Base-by-base conservation (phyloP, 64 coral and sea anemone genomes). In the Montipora efflorescens region DNA sequence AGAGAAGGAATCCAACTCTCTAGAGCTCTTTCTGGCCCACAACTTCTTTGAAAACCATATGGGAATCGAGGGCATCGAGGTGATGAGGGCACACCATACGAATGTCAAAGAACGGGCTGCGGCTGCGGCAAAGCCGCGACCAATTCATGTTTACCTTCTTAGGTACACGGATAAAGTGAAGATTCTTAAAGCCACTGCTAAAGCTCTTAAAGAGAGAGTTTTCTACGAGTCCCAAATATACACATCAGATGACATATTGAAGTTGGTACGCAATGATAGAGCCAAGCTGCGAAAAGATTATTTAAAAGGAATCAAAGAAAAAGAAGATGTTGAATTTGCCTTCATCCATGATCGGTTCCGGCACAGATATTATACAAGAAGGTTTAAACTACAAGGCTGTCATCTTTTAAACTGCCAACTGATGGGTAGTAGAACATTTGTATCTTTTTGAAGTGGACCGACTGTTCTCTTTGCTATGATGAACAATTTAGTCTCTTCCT, bases 321-420 rank as follows among this genome's bases (percentile, higher is more conserved):
- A 11, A 80, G 51, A 22, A 80, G 48, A 21, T 3, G 51, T 58
- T 21, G 69, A 73, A 5, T 73, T 73, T 22, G 69, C 69, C 2
- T 73, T 73, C 69, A 73, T 73, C 69, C 78, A 57, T 80, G 78
- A 50, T 57, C 51, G 8, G 78, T 80, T 57, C 50, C 78, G 0
- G 78, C 78, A 8, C 50, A 80, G 49, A 80, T 80, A 80, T 58
- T 80, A 11, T 57, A 25, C 51, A 80, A 80, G 20, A 11, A 80
- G 9, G 18, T 52, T 79, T 52, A 13, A 15, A 18, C 77, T 79
- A 79, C 77, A 79, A 79, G 21, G 12, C 48, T 79, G 13, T 52
- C 47, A 79, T 52, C 77, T 8, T 79, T 79, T 79, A 52, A 79
- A 79, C 75, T 77, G 75, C 75, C 75, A 16, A 77, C 75, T 77